phyloP scores from a whole-genome alignment of 1,140 invertebrate genomes.

The Matsumurasca onukii region DNA sequence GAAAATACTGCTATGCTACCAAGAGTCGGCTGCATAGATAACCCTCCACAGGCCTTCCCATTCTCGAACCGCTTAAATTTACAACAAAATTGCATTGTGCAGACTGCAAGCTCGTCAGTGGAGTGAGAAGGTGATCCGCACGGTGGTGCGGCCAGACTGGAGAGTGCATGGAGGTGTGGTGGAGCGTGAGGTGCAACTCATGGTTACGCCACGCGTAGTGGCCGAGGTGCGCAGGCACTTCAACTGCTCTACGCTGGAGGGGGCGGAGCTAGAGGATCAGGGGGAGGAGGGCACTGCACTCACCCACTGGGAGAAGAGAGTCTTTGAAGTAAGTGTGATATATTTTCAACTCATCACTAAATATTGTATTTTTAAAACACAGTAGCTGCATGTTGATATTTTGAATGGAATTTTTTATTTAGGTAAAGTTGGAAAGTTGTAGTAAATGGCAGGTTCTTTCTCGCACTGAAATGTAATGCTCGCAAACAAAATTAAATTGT shows the following conservation, averaged over 20 bases:
- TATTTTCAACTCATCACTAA: neutral
- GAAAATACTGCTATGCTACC: too few relatives aligned
- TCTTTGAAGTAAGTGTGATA: slow-evolving; percentile 77
- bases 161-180: slow-evolving; percentile 76
- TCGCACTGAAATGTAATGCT: too few relatives aligned
- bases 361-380: too few relatives aligned
- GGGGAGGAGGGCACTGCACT: slow-evolving; percentile 94
- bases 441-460: too few relatives aligned
- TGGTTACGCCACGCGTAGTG: slow-evolving; percentile 89
- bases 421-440: too few relatives aligned
- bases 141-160: slow-evolving; percentile 79
- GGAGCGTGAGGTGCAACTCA: slow-evolving; percentile 76
- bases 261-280: slow-evolving; percentile 97
- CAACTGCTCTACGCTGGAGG: slow-evolving; percentile 85
- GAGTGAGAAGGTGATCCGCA: slow-evolving; percentile 87
- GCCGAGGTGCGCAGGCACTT: slow-evolving; percentile 88
- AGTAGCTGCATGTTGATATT: too few relatives aligned
- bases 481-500: too few relatives aligned
- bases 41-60: too few relatives aligned
- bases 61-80: too few relatives aligned
- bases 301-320: slow-evolving; percentile 98
- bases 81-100: too few relatives aligned
- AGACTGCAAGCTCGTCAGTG: slow-evolving; percentile 90
- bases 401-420: too few relatives aligned
- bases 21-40: too few relatives aligned